Conservation (phyloP, 2,113 vertebrate species). For the Brachyhypopomus occidentalis region DNA sequence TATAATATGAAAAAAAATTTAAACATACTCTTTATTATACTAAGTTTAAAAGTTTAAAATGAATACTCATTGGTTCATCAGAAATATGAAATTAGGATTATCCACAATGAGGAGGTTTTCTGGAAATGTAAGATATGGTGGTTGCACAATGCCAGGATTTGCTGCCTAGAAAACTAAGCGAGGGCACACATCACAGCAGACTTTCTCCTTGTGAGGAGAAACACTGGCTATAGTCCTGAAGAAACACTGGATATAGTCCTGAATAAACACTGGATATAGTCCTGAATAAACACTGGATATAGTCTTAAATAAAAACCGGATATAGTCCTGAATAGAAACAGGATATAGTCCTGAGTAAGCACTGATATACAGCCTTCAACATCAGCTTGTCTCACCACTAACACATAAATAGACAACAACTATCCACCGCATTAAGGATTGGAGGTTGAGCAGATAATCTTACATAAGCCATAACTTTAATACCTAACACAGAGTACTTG, state of each 20-base stretch:
- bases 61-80: neutral
- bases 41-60: neutral
- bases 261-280: too few species aligned
- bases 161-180: neutral
- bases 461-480: neutral
- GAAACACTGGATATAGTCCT: too few species aligned
- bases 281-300: too few species aligned
- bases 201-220: neutral
- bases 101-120: neutral
- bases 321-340: too few species aligned
- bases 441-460: neutral
- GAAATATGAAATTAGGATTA: too few species aligned
- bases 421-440: neutral
- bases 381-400: neutral
- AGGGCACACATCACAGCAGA: neutral
- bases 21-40: neutral
- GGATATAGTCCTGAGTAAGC: neutral
- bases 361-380: neutral
- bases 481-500: neutral
- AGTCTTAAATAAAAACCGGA: too few species aligned
- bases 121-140: neutral
- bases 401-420: neutral
- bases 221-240: too few species aligned
- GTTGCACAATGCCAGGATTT: neutral
- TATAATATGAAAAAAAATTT: neutral